These are phyloP conservation scores for Tortrix viridana DNA, from an alignment of 2,888 invertebrate species.

Conservation along the genomic window DNA sequence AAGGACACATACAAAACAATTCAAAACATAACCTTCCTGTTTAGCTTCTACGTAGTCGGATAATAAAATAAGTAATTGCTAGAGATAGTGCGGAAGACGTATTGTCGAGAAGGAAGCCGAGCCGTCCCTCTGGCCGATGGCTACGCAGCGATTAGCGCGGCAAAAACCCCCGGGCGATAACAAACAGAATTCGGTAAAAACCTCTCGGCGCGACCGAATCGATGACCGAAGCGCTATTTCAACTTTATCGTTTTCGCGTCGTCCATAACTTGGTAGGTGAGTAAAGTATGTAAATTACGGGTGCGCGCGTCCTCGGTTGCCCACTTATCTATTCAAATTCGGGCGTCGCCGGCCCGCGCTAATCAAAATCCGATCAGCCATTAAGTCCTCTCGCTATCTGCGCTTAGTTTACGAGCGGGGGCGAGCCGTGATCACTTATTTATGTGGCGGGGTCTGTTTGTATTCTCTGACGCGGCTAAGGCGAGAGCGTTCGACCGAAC, in stretches of 20 bases:
- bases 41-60: no score
- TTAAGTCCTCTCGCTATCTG: conserved; percentile 83
- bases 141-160: conserved; percentile 47
- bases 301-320: conserved; percentile 78
- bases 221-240: conserved; percentile 81
- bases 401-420: conserved; percentile 81
- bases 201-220: conserved; percentile 70
- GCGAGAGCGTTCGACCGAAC: no score
- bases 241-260: conserved; percentile 82
- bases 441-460: conserved; percentile 69
- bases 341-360: conserved; percentile 82
- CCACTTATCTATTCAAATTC: conserved; percentile 85
- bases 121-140: conserved; percentile 15
- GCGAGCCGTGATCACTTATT: conserved; percentile 76
- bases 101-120: conserved; percentile 2
- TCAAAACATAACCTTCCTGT: no score
- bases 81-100: conserved; percentile 15
- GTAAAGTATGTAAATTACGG: conserved; percentile 84
- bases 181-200: conserved; percentile 75
- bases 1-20: no score
- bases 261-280: conserved; percentile 77
- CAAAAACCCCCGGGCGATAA: conserved; percentile 64
- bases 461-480: no score
- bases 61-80: conserved; percentile 16
- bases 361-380: conserved; percentile 85